Percentiles rank a stretch among this genome's conserved stretches.
phyloP scores from a whole-genome alignment of 2,113 vertebrate genomes.

The Mesocricetus auratus region DNA sequence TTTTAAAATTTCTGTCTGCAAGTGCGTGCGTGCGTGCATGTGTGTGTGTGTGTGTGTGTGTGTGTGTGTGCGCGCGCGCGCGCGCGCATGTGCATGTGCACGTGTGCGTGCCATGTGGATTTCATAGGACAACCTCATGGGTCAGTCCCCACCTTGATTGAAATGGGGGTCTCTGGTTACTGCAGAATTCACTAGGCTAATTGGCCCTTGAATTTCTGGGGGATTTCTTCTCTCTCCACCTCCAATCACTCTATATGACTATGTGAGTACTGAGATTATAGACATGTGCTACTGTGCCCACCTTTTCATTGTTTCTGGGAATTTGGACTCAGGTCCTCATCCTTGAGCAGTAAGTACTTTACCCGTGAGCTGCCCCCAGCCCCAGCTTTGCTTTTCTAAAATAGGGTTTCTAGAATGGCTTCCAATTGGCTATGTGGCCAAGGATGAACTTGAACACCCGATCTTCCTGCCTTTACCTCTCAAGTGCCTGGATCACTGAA shows the following conservation, averaged over 20 bases:
- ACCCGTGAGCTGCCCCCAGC: not conserved
- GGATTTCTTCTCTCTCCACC: no score
- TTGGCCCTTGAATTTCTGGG: not conserved
- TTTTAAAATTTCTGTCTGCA: not conserved
- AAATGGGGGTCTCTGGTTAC: not conserved
- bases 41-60: not conserved
- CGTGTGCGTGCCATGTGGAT: not conserved
- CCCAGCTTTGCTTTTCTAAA: not conserved
- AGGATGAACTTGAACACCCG: not conserved
- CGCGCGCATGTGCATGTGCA: no score
- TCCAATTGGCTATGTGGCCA: not conserved
- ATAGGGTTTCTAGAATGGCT: not conserved
- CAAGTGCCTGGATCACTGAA: no score
- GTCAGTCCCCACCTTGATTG: not conserved
- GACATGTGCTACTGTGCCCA: not conserved
- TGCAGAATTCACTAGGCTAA: no score
- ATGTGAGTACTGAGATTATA: not conserved
- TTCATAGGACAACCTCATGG: not conserved
- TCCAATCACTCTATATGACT: no score
- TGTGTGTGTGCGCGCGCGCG: accelerated
- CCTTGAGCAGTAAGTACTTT: not conserved
- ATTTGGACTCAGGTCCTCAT: not conserved
- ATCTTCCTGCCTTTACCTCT: not conserved
- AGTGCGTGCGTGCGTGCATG: not conserved
- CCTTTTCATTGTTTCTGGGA: not conserved